Evolutionary conservation across 2,797 vertebrate species (phyloP).

Genomic region (Sphenopsis melanotis): DNA sequence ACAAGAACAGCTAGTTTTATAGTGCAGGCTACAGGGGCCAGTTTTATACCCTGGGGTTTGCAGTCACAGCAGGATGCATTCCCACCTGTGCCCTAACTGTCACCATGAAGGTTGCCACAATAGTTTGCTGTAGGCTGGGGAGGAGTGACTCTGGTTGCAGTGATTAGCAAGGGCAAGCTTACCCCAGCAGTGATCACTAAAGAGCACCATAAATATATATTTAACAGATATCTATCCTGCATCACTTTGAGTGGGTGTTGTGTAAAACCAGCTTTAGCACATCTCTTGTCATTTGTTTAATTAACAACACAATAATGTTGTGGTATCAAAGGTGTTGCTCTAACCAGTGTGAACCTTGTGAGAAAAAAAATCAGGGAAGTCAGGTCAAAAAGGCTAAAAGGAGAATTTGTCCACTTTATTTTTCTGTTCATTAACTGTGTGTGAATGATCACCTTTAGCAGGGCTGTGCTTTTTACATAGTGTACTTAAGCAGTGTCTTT

Average conservation of each 20-base stretch:
- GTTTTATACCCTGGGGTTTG: background rate
- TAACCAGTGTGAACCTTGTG: background rate
- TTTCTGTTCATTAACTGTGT: rapidly evolving
- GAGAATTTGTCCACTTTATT: background rate
- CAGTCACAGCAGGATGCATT: background rate
- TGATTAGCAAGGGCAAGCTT: background rate
- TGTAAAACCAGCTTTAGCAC: background rate
- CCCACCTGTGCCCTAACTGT: background rate
- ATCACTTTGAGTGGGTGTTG: background rate
- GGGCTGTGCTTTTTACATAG: background rate
- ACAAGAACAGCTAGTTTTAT: background rate
- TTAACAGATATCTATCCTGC: background rate
- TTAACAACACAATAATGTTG: background rate
- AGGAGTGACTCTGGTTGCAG: background rate
- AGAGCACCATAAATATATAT: background rate
- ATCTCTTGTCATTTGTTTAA: background rate
- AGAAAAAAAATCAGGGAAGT: background rate
- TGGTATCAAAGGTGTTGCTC: background rate
- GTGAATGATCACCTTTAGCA: background rate
- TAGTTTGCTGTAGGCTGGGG: background rate
- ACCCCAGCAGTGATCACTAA: background rate
- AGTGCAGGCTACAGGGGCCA: background rate
- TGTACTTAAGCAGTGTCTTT: background rate
- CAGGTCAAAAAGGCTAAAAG: background rate
- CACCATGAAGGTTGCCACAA: background rate